Conservation (phyloP, 2,113 vertebrate species). For the Pollachius pollachius region DNA sequence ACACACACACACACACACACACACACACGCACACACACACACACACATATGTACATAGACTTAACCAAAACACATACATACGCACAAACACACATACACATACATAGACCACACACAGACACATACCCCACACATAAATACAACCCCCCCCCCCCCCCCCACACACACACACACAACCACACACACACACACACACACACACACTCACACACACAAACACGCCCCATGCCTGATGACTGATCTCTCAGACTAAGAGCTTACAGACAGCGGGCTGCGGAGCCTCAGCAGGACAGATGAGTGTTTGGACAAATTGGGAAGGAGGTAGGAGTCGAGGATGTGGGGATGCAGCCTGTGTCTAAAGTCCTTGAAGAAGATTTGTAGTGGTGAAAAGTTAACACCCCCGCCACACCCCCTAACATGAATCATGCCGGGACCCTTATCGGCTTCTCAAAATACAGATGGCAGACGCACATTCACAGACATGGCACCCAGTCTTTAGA, state of each 20-base stretch:
- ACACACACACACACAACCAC: no score
- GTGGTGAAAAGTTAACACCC: constrained; percentile 41
- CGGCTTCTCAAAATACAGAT: constrained; percentile 29
- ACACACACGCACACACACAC: no score
- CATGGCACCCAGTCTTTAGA: not conserved
- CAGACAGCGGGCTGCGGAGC: constrained; percentile 11
- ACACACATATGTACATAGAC: no score
- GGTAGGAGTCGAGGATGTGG: constrained; percentile 20
- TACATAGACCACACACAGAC: no score
- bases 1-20: no score
- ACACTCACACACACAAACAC: no score
- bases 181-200: no score
- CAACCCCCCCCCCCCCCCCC: no score
- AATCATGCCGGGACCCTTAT: constrained; percentile 32
- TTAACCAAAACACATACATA: no score
- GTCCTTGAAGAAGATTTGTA: constrained; percentile 38
- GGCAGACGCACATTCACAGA: constrained; percentile 13
- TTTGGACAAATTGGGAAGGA: constrained; percentile 37
- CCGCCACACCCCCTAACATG: constrained; percentile 41
- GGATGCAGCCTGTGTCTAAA: constrained; percentile 35
- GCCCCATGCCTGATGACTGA: not conserved
- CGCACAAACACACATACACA: no score
- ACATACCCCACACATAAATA: no score
- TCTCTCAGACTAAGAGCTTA: constrained; percentile 19
- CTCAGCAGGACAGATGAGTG: constrained; percentile 17